A percentile compares a stretch with the other conserved stretches of the same genome.
Conservation (phyloP, 2,113 vertebrate genomes). For the Scophthalmus maximus region DNA sequence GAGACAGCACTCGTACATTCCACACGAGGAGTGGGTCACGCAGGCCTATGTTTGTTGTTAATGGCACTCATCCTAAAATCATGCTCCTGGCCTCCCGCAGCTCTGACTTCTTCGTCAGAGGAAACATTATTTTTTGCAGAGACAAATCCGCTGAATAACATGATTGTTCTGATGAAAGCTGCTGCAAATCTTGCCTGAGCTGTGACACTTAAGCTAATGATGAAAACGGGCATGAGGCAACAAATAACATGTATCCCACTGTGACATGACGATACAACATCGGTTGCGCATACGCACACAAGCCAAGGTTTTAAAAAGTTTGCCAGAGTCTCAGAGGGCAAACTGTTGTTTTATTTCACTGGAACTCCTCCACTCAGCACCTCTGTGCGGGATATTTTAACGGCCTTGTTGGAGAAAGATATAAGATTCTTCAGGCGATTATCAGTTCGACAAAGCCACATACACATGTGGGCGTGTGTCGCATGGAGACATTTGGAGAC, state of each 20-base stretch:
- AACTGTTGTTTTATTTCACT: constrained; percentile 34
- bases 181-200: constrained; percentile 70
- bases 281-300: background rate
- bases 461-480: constrained; percentile 30
- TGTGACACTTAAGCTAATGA: constrained; percentile 50
- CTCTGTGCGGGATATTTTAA: constrained; percentile 29
- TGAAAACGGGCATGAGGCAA: constrained; percentile 39
- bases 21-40: constrained; percentile 64
- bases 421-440: constrained; percentile 33
- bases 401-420: constrained; percentile 33
- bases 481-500: constrained; percentile 43
- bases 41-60: constrained; percentile 73
- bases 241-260: constrained; percentile 23
- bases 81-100: constrained; percentile 71
- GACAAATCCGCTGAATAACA: constrained; percentile 77
- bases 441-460: constrained; percentile 43
- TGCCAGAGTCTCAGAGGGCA: constrained; percentile 8
- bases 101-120: constrained; percentile 66
- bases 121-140: constrained; percentile 73
- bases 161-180: constrained; percentile 77
- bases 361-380: constrained; percentile 37
- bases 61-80: constrained; percentile 84
- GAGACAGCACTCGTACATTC: constrained; percentile 66
- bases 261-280: background rate
- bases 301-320: constrained; percentile 12